Base-by-base conservation (phyloP, 2,113 vertebrate genomes). In the Eonycteris spelaea region DNA sequence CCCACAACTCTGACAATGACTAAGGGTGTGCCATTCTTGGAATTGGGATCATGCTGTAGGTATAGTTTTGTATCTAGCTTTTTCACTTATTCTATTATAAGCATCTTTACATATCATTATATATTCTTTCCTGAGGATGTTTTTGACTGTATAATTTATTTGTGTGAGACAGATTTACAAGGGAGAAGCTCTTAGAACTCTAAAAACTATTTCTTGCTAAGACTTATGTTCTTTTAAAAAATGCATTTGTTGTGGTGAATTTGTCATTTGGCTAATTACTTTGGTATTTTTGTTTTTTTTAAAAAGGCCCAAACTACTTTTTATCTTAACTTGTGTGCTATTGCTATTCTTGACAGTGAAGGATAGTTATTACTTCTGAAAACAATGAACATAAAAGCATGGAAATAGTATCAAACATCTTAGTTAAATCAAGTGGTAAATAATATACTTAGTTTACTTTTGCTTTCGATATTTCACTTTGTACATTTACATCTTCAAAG, bases 121-220 rank as follows among this genome's bases (percentile, higher is more conserved):
- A 63, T 57, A 78, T 40, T 75, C 86, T 95, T 96, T 79, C 83
- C 77, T 85, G 40, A 94, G 48, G 86, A 70, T 95, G 21, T 88
- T 95, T 95, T 92, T 86, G 48, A 65, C 53, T 70, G 18, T 57
- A 7, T 48, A 67, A 70, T 92, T 95, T 63, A 84, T 89, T 40
- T 61, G 75, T 83, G 51, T 86, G 79, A 83, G 43, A n/a, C 85
- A 68, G 63, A 91, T 18, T 97, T 78, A 68, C 11, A 73, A 91
- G 90, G 51, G 48, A 90, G 38, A 91, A 79, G 35, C 73, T 95
- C 88, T 82, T 70, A 77, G 75, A 89, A 94, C 96, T 93, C 14
- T 89, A 61, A 95, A 95, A 97, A 95, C 85, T 48, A 33, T 45
- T 96, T 95, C 83, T 93, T 96, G 45, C 71, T 95, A 33, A 80